Evolutionary conservation across 1,140 invertebrate genomes (phyloP).

Genomic region (Formica exsecta): DNA sequence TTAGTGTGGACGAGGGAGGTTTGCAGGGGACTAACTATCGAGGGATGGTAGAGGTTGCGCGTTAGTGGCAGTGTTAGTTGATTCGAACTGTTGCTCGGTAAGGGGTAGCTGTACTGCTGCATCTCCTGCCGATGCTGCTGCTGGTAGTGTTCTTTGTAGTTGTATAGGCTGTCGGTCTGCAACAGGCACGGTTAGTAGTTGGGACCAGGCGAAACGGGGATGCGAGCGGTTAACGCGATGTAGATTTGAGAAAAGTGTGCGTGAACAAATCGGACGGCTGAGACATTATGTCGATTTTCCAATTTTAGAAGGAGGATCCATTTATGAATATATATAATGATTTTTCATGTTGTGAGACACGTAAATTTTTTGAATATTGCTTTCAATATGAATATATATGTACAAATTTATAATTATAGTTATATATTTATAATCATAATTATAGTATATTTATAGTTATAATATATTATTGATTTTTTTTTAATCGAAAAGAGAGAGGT

Average conservation of each 20-base stretch:
- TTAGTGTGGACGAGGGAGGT: constrained; percentile 81
- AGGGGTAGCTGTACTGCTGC: constrained; percentile 84
- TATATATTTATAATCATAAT: too few species aligned
- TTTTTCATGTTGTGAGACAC: too few species aligned
- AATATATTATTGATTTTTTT: too few species aligned
- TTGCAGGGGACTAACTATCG: constrained; percentile 83
- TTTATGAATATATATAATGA: neutral
- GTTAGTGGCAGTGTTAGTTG: constrained; percentile 85
- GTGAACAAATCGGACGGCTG: constrained; percentile 42
- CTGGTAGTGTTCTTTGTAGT: constrained; percentile 86
- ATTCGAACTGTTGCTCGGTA: constrained; percentile 85
- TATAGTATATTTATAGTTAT: too few species aligned
- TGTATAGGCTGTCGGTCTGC: constrained; percentile 84
- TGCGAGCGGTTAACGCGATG: constrained; percentile 55
- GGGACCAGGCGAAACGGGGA: constrained; percentile 57
- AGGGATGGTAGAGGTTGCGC: constrained; percentile 82
- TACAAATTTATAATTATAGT: too few species aligned
- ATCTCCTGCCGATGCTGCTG: constrained; percentile 84
- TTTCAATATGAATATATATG: too few species aligned
- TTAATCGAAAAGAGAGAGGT: too few species aligned
- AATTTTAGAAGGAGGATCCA: neutral
- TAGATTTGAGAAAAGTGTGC: constrained; percentile 24
- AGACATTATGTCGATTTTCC: constrained; percentile 53
- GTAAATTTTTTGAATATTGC: too few species aligned
- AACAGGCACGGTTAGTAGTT: constrained; percentile 82